Percentiles rank a stretch among this genome's conserved stretches.
Evolutionary conservation across 2,888 invertebrate genomes (phyloP).

Genomic region (Tachystola acroxantha): DNA sequence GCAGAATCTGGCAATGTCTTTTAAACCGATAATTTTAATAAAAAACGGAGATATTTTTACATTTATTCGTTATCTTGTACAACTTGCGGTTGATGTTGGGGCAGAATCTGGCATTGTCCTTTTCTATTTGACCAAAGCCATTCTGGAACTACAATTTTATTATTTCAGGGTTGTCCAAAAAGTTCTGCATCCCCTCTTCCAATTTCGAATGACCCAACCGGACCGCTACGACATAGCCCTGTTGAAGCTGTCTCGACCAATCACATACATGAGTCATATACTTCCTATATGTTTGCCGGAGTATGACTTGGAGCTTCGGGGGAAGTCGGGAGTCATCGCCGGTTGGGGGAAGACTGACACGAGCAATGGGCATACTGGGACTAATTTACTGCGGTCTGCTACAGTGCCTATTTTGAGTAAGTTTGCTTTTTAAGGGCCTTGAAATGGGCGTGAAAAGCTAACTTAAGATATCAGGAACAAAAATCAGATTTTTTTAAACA

Average conservation of each 20-base stretch:
- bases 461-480: no score
- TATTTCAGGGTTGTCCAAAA: constrained; percentile 81
- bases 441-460: no score
- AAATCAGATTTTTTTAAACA: no score
- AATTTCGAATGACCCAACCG: constrained; percentile 89
- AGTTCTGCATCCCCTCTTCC: constrained; percentile 88
- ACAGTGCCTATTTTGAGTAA: constrained; percentile 89
- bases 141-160: background rate
- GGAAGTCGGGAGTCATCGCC: constrained; percentile 79
- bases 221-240: constrained; percentile 89
- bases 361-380: constrained; percentile 85
- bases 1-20: no score
- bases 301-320: constrained; percentile 47
- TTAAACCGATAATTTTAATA: no score
- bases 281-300: constrained; percentile 88
- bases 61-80: no score
- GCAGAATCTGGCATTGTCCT: no score
- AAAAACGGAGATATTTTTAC: no score
- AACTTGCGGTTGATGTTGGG: no score
- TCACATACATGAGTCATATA: constrained; percentile 82
- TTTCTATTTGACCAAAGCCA: no score
- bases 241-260: constrained; percentile 83
- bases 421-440: constrained; percentile 28
- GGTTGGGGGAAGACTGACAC: constrained; percentile 92
- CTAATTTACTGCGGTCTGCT: constrained; percentile 88